Percentiles rank a stretch among this genome's conserved stretches.
Conservation (phyloP, 2,797 vertebrate species). For the Coilia nasus region DNA sequence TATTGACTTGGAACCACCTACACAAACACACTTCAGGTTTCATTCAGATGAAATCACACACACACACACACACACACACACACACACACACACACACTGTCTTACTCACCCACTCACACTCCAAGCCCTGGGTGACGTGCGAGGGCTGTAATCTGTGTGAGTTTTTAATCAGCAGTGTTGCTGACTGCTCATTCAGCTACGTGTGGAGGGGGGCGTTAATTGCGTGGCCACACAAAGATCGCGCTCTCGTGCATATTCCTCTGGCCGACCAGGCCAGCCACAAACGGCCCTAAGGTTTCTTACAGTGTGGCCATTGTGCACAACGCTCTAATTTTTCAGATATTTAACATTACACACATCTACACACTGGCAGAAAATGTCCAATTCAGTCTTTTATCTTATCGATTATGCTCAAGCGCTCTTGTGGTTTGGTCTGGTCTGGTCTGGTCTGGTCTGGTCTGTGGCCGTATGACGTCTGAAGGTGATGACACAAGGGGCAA, state of each 20-base stretch:
- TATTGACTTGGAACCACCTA: neutral
- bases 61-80: conserved; percentile 8
- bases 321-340: too few relatives aligned
- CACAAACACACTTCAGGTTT: neutral
- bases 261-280: neutral
- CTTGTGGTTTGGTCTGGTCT: too few relatives aligned
- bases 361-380: too few relatives aligned
- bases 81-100: neutral
- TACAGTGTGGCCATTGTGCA: too few relatives aligned
- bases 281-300: neutral
- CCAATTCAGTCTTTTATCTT: too few relatives aligned
- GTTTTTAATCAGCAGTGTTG: neutral
- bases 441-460: too few relatives aligned
- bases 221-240: neutral
- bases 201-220: neutral
- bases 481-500: too few relatives aligned
- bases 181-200: neutral
- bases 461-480: too few relatives aligned
- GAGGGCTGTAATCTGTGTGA: neutral
- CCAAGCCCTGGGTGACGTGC: neutral
- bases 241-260: neutral
- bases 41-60: neutral
- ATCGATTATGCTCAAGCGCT: too few relatives aligned
- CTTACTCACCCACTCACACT: neutral
- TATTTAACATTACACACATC: too few relatives aligned